Evolutionary conservation across 2,113 vertebrate genomes (phyloP).

Genomic region (Aegotheles bennettii): DNA sequence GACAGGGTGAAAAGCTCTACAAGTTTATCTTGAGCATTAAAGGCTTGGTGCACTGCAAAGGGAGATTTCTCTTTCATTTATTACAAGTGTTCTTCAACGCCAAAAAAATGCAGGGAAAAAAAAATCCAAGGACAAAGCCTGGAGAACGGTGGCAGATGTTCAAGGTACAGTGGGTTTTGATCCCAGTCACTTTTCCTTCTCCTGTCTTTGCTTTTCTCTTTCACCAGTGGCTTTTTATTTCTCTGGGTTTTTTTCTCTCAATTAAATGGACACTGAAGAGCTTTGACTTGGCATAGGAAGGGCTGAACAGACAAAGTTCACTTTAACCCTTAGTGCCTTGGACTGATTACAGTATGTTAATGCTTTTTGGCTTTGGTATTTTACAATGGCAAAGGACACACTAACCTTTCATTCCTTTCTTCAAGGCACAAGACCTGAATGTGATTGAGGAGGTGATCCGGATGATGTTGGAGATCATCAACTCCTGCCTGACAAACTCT

Average conservation of each 20-base stretch:
- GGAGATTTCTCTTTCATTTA: not conserved
- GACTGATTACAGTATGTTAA: not conserved
- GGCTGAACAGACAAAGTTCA: not conserved
- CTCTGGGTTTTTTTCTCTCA: not conserved
- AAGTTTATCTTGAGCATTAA: not conserved
- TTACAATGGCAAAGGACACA: not conserved
- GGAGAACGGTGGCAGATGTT: not conserved
- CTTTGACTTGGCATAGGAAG: not conserved
- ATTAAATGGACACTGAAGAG: not conserved
- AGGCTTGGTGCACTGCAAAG: not conserved
- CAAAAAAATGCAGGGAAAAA: not conserved
- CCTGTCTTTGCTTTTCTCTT: not conserved
- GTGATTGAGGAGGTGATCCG: slow-evolving; percentile 98
- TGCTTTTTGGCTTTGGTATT: not conserved
- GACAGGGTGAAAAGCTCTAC: not conserved
- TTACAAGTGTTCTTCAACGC: not conserved
- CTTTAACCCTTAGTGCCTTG: not conserved
- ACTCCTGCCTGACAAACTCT: slow-evolving; percentile 93
- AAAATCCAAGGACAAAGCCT: not conserved
- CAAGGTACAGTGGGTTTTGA: not conserved
- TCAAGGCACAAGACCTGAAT: slow-evolving; percentile 92
- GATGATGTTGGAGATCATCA: slow-evolving; percentile 99
- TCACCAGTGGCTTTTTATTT: not conserved
- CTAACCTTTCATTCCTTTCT: slow-evolving; percentile 23
- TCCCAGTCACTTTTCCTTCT: not conserved